These are phyloP conservation scores for Protonemura montana DNA, from an alignment of 2,888 invertebrate genomes.

Conservation along the genomic window DNA sequence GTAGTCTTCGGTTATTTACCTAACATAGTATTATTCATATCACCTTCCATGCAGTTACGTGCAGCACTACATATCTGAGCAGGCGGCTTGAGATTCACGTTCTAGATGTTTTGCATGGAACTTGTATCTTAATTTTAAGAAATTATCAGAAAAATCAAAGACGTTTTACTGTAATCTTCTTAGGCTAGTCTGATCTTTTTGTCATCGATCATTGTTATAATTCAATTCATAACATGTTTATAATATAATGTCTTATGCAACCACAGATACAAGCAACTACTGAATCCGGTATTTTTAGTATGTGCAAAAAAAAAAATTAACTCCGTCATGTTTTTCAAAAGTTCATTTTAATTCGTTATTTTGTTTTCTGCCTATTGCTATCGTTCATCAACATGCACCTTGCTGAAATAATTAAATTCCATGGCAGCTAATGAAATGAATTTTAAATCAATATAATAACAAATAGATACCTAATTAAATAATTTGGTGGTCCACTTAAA, in stretches of 20 bases:
- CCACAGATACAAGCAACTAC: background rate
- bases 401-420: background rate
- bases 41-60: background rate
- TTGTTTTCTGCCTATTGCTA: background rate
- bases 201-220: background rate
- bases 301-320: background rate
- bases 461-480: too few species aligned
- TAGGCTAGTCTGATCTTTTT: background rate
- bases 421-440: background rate
- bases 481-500: background rate
- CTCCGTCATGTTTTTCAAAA: background rate
- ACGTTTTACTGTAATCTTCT: background rate
- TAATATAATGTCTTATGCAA: background rate
- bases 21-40: constrained; percentile 3
- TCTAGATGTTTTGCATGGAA: background rate
- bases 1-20: background rate
- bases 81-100: background rate
- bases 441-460: background rate
- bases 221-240: background rate
- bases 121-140: background rate
- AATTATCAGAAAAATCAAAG: background rate
- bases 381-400: background rate
- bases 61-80: constrained; percentile 7
- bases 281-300: background rate
- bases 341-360: background rate